phyloP scores from a whole-genome alignment of 2,113 vertebrate genomes.

The Solea senegalensis region DNA sequence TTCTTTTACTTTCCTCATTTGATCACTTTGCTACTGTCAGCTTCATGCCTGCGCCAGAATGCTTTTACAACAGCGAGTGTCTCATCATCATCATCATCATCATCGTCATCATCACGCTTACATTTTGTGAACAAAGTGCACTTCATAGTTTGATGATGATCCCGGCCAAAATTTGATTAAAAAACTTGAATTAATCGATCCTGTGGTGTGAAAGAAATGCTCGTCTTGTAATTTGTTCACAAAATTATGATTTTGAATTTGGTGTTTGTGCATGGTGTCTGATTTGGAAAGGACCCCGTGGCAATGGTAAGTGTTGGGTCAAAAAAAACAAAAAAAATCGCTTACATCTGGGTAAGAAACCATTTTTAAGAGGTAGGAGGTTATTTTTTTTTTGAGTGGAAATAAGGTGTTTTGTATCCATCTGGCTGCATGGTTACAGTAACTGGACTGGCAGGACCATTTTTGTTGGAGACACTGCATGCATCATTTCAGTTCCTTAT shows the following conservation, averaged over 20 bases:
- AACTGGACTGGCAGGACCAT: constrained; percentile 8
- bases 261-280: constrained; percentile 73
- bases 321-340: constrained; percentile 25
- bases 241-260: constrained; percentile 58
- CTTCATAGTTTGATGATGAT: constrained; percentile 2
- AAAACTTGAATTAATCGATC: background rate
- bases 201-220: background rate
- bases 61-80: constrained; percentile 52
- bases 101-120: constrained; percentile 63
- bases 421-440: constrained; percentile 27
- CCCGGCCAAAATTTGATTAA: background rate
- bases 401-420: constrained; percentile 16
- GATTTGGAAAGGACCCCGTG: constrained; percentile 61
- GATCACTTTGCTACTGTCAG: constrained; percentile 52
- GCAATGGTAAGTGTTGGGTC: constrained; percentile 79
- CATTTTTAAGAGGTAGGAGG: constrained; percentile 78
- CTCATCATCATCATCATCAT: constrained; percentile 61
- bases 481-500: constrained; percentile 26
- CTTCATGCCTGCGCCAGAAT: constrained; percentile 57
- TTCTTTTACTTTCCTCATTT: constrained; percentile 46
- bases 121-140: constrained; percentile 73
- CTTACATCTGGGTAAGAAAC: constrained; percentile 65
- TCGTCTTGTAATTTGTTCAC: constrained; percentile 66
- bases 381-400: constrained; percentile 44
- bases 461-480: constrained; percentile 43